Conservation (phyloP, 2,113 vertebrate species). For the Myanophis thanlyinensis region DNA sequence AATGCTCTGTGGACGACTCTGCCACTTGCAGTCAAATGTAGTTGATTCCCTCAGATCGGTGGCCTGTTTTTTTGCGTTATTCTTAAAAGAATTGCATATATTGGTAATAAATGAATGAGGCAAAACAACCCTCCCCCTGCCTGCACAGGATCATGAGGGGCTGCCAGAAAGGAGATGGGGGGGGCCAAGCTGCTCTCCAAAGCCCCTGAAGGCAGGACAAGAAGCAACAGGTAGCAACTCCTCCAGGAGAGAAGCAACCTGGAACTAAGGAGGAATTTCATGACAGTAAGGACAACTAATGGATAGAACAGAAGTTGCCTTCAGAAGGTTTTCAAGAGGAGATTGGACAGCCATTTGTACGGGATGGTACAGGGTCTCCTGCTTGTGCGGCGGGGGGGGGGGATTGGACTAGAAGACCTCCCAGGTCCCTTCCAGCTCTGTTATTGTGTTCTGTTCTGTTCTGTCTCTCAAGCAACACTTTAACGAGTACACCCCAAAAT, state of each 20-base stretch:
- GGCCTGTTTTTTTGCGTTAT: background rate
- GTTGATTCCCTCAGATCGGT: background rate
- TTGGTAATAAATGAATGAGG: background rate
- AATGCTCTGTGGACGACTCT: background rate
- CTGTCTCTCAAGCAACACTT: background rate
- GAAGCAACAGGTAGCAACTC: background rate
- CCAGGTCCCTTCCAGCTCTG: background rate
- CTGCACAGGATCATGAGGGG: background rate
- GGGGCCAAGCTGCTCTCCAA: background rate
- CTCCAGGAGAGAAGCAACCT: background rate
- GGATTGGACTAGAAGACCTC: background rate
- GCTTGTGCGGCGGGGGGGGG: no score
- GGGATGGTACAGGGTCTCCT: background rate
- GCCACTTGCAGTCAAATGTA: background rate
- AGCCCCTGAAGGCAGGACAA: background rate
- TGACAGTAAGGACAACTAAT: background rate
- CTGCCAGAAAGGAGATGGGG: background rate
- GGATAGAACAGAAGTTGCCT: background rate
- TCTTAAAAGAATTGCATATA: background rate
- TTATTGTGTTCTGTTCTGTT: background rate
- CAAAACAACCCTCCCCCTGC: background rate
- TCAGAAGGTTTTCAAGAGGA: background rate
- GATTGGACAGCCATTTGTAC: background rate
- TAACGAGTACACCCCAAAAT: background rate
- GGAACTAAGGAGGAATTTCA: background rate